Percentiles rank a stretch among this genome's conserved stretches.
phyloP scores from a whole-genome alignment of 1,140 invertebrate species.

The Teleopsis dalmanni region DNA sequence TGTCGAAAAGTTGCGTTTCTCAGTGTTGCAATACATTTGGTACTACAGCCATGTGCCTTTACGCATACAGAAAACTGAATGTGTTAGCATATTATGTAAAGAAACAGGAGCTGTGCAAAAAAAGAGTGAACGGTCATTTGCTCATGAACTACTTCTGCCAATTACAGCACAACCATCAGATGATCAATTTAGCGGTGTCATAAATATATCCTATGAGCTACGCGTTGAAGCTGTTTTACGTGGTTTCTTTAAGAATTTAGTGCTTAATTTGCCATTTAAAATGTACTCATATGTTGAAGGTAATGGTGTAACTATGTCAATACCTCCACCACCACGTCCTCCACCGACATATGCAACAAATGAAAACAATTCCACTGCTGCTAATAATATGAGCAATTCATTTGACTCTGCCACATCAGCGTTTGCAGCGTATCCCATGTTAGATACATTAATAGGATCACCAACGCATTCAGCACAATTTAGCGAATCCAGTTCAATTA shows the following conservation, averaged over 20 bases:
- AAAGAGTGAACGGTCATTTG: constrained; percentile 39
- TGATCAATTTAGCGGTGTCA: constrained; percentile 29
- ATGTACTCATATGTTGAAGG: constrained; percentile 31
- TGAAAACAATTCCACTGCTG: constrained; percentile 9
- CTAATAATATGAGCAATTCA: constrained; percentile 27
- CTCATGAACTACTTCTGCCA: constrained; percentile 36
- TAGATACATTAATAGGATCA: constrained; percentile 39
- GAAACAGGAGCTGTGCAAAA: constrained; percentile 40
- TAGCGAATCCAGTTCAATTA: constrained; percentile 32
- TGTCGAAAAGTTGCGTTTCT: constrained; percentile 40
- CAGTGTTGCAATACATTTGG: constrained; percentile 29
- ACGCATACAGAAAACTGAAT: constrained; percentile 33
- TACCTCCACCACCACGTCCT: constrained; percentile 17
- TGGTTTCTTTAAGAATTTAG: constrained; percentile 40
- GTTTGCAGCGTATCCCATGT: constrained; percentile 24
- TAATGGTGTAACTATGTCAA: constrained; percentile 13
- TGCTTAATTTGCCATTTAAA: constrained; percentile 35
- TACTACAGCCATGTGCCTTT: constrained; percentile 37
- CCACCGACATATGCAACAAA: constrained; percentile 16
- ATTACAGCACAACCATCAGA: constrained; percentile 32
- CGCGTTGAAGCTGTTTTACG: constrained; percentile 37
- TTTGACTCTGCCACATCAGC: constrained; percentile 5
- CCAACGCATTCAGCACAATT: constrained; percentile 38
- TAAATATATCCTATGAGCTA: constrained; percentile 36
- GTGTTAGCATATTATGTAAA: constrained; percentile 30